phyloP scores from a whole-genome alignment of 2,888 invertebrate species.

The Charanyca ferruginea region DNA sequence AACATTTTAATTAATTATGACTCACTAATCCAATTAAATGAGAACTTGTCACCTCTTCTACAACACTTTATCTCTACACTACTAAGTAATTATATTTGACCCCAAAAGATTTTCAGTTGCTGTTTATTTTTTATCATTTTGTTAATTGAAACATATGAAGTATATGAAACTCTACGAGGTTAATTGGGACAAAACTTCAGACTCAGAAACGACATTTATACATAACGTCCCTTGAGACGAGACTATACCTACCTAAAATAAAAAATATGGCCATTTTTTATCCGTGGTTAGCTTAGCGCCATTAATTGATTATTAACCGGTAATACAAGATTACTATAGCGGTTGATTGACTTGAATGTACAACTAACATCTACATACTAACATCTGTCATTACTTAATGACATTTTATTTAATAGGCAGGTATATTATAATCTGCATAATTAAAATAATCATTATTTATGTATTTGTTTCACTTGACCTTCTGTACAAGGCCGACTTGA shows the following conservation, averaged over 20 bases:
- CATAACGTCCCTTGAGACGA: conserved; percentile 26
- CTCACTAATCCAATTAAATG: neutral
- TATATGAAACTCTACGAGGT: too few relatives aligned
- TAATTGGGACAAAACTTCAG: too few relatives aligned
- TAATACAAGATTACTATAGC: neutral
- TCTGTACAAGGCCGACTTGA: neutral
- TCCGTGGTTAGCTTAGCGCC: conserved; percentile 44
- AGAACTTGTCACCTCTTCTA: conserved; percentile 5
- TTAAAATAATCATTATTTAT: conserved; percentile 7
- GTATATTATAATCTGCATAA: neutral
- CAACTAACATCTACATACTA: neutral
- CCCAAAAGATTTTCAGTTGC: neutral
- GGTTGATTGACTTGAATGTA: conserved; percentile 1
- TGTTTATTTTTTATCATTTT: conserved; percentile 12
- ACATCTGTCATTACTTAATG: conserved; percentile 8
- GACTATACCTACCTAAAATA: conserved; percentile 16
- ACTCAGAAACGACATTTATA: too few relatives aligned
- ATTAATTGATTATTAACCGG: conserved; percentile 33
- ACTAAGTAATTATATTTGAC: conserved; percentile 1
- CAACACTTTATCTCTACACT: neutral
- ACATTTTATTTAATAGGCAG: conserved; percentile 1
- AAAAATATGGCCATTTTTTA: conserved; percentile 7
- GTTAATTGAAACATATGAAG: too few relatives aligned
- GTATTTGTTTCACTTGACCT: conserved; percentile 11
- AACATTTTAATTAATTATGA: neutral